Base-by-base conservation (phyloP, 2,888 invertebrate species). In the Hylaea fasciaria region DNA sequence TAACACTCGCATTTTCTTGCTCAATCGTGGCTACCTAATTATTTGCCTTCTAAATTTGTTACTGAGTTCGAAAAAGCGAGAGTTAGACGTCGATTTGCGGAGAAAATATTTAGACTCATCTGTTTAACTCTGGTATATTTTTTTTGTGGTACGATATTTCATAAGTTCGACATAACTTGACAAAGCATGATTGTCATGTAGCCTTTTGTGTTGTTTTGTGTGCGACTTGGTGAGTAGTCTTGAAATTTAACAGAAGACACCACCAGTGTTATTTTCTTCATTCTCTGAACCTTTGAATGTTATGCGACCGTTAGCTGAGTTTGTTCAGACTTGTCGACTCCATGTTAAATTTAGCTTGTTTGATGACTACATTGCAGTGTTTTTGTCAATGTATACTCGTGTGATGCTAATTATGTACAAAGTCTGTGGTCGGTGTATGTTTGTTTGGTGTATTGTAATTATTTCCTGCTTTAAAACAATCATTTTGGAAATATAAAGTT, bases 401-500 rank as follows among this genome's bases (percentile, higher is more conserved):
- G 69, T 77, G 73, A 78, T 81, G 81, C 73, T 82, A 81, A 82
- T 82, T 80, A 80, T 75, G 76, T 73, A 73, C 80, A 75, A 80
- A 80, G 81, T 82, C 80, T 82, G 75, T 68, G 67, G 69, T 73
- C 10, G 32, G 73, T 62, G 67, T 69, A 67, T 73, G 71, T 75
- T 2, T 52, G 45, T 45, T 71, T 75, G 62, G 61, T 57, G 64
- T 60, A 68, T 61, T 68, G 68, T 76, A 73, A 77, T 78, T 71
- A 40, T 35, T 52, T 51, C 52, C 44, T 51, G 50, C 16, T 41
- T 51, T 9, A 45, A 12, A 4, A 16, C 3, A n/a, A 22, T 12
- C 4, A 44, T 0, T 44, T 40, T 3, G 13, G 28, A 28, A 22
- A 10, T 3, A 12, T 17, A 5, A n/a, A n/a, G 22, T 7, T n/a